These are phyloP conservation scores for Leucoraja erinaceus DNA, from an alignment of 2,113 vertebrate species.

Conservation along the genomic window DNA sequence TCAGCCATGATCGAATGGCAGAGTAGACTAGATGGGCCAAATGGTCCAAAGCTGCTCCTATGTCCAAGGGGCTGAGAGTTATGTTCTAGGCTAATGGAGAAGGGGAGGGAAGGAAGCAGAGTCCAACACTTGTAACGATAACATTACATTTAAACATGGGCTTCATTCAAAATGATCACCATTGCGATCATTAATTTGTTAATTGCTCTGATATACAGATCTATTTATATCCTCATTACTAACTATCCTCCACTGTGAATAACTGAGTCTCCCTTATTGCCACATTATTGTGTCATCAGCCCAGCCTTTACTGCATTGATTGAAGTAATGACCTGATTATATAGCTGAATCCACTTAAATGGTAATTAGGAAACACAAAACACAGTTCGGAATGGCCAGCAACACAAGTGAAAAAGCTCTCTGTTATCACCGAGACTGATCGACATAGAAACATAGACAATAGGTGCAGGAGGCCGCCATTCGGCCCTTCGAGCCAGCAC, in stretches of 20 bases:
- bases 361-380: neutral
- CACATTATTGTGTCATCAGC: conserved; percentile 12
- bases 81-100: neutral
- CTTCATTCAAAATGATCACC: neutral
- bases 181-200: conserved; percentile 16
- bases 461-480: too few relatives aligned
- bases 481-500: too few relatives aligned
- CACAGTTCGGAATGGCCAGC: too few relatives aligned
- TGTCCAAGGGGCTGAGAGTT: too few relatives aligned
- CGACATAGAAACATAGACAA: too few relatives aligned
- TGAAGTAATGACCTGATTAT: neutral
- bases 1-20: too few relatives aligned
- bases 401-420: too few relatives aligned
- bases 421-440: too few relatives aligned
- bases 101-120: neutral
- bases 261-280: neutral
- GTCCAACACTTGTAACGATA: neutral
- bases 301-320: neutral
- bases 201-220: conserved; percentile 4
- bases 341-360: neutral
- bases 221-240: conserved; percentile 8
- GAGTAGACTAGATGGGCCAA: too few relatives aligned
- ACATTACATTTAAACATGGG: neutral
- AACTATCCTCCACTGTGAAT: neutral
- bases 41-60: too few relatives aligned